Percentiles rank a stretch among this genome's conserved stretches.
Conservation (phyloP, 2,113 vertebrate genomes). For the Pituophis catenifer region DNA sequence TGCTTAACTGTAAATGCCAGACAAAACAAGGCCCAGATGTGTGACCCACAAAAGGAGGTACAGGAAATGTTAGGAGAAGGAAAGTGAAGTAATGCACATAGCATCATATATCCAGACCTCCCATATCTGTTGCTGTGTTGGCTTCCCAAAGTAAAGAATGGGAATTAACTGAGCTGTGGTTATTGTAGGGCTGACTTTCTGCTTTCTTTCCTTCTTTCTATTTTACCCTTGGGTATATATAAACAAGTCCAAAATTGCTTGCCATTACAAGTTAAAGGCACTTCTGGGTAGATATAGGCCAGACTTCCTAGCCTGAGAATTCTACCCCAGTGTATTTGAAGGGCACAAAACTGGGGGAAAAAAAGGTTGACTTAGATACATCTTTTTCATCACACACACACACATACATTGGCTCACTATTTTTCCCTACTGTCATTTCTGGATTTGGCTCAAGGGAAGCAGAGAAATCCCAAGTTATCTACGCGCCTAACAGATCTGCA, state of each 20-base stretch:
- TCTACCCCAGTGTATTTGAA: neutral
- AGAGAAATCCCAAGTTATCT: neutral
- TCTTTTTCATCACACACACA: neutral
- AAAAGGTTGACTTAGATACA: neutral
- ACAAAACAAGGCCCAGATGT: conserved; percentile 41
- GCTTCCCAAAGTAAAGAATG: neutral
- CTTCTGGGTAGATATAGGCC: neutral
- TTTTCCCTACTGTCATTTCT: neutral
- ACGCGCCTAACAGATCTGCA: neutral
- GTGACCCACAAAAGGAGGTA: conserved; percentile 14
- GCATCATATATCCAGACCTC: conserved; percentile 21
- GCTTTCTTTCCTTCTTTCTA: neutral
- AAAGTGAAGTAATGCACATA: conserved; percentile 2
- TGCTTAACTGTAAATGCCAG: conserved; percentile 32
- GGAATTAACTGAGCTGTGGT: neutral
- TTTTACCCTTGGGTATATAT: neutral
- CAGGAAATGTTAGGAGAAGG: conserved; percentile 37
- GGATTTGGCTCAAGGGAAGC: neutral
- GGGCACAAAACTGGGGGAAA: neutral
- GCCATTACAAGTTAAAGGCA: neutral
- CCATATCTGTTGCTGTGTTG: neutral
- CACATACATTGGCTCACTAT: neutral
- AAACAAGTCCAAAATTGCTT: neutral
- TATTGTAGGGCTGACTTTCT: neutral
- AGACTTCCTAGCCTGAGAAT: neutral